Evolutionary conservation across 1,140 invertebrate genomes (phyloP).

Genomic region (Probaryconus sp.): DNA sequence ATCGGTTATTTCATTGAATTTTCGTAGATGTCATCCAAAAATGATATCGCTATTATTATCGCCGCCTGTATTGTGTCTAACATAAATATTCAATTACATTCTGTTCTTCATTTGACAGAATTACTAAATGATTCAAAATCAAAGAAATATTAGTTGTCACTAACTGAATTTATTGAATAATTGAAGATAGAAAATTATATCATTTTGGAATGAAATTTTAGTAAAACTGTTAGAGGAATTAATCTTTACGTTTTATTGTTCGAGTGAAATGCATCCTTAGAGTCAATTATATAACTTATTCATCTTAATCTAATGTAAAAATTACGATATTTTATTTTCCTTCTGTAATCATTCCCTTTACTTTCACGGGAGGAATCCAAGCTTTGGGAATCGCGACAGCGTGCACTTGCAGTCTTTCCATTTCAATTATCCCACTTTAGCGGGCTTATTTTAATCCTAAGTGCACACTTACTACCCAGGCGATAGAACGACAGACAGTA

Average conservation of each 20-base stretch:
- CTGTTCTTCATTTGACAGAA: no score
- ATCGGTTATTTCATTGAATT: neutral
- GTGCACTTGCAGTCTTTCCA: conserved; percentile 61
- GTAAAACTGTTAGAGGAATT: no score
- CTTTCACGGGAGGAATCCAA: conserved; percentile 46
- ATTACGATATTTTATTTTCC: conserved; percentile 43
- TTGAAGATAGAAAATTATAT: no score
- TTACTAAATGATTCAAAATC: no score
- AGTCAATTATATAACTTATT: no score
- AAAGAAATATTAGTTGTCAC: no score
- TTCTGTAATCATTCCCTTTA: conserved; percentile 33
- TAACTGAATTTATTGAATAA: no score
- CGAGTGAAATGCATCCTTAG: no score
- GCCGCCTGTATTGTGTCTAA: conserved; percentile 1
- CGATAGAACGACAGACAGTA: conserved; percentile 55
- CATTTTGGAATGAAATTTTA: no score
- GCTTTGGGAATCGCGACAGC: conserved; percentile 55
- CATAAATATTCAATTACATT: neutral
- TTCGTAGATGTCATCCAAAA: conserved; percentile 3
- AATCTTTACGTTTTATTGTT: no score
- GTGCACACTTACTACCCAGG: conserved; percentile 65
- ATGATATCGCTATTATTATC: conserved; percentile 4
- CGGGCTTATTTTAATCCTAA: conserved; percentile 74
- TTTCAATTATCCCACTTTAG: conserved; percentile 73
- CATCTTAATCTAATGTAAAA: conserved; percentile 17